Evolutionary conservation across 2,113 vertebrate genomes (phyloP).

Genomic region (Trichechus manatus): DNA sequence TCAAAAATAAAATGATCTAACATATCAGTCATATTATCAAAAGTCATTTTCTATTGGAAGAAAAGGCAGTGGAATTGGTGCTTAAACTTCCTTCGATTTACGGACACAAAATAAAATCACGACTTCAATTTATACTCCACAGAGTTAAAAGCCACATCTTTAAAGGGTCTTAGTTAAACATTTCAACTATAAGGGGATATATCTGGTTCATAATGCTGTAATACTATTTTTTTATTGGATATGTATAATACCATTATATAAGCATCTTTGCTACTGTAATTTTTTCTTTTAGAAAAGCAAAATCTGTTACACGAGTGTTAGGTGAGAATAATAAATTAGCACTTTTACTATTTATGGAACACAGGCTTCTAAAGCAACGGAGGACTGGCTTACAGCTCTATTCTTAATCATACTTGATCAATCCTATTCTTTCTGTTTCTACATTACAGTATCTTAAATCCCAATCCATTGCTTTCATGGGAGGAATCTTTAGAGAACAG

Average conservation of each 20-base stretch:
- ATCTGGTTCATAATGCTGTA: constrained; percentile 44
- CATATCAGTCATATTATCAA: constrained; percentile 63
- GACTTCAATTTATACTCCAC: constrained; percentile 8
- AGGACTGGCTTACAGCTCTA: constrained; percentile 59
- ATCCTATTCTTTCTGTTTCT: not conserved
- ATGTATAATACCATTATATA: constrained; percentile 10
- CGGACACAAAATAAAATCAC: constrained; percentile 56
- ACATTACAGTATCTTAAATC: not conserved
- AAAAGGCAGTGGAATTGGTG: constrained; percentile 61
- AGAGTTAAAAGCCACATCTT: constrained; percentile 48
- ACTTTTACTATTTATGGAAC: constrained; percentile 67
- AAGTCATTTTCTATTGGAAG: constrained; percentile 75
- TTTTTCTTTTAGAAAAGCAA: constrained; percentile 75
- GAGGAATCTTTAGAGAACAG: not conserved
- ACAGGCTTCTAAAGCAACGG: constrained; percentile 16
- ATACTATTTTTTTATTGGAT: constrained; percentile 61
- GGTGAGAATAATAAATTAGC: constrained; percentile 65
- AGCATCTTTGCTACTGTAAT: constrained; percentile 49
- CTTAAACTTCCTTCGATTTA: constrained; percentile 66
- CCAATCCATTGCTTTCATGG: not conserved
- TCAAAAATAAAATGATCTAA: constrained; percentile 70
- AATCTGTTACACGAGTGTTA: constrained; percentile 50
- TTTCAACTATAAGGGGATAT: constrained; percentile 62
- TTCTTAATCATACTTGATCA: constrained; percentile 26
- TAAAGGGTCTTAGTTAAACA: constrained; percentile 32